Evolutionary conservation across 2,888 invertebrate species (phyloP).

Genomic region (Schrankia costaestrigalis): DNA sequence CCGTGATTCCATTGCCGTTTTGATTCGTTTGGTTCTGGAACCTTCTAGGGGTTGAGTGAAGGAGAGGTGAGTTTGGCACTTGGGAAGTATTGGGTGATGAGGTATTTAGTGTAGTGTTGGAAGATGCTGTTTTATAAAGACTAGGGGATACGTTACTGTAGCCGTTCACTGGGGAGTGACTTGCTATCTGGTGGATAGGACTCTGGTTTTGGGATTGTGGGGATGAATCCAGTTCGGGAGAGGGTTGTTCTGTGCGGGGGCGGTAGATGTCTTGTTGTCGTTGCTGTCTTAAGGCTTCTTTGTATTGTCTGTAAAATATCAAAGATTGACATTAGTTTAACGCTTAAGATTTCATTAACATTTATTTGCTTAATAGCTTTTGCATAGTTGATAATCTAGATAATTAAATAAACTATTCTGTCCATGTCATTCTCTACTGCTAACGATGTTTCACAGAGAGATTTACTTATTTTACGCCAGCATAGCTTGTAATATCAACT

Average conservation of each 20-base stretch:
- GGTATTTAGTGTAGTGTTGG: constrained; percentile 46
- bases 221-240: constrained; percentile 77
- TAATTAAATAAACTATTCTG: no score
- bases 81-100: constrained; percentile 56
- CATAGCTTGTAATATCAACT: no score
- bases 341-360: neutral
- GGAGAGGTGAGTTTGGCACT: constrained; percentile 69
- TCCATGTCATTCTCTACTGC: no score
- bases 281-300: constrained; percentile 93
- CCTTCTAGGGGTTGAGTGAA: constrained; percentile 75
- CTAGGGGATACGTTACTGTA: constrained; percentile 80
- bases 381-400: no score
- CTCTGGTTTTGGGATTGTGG: constrained; percentile 71
- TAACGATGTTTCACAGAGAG: no score
- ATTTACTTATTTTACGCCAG: no score
- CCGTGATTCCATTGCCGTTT: constrained; percentile 51
- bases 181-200: constrained; percentile 62
- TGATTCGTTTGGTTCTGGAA: constrained; percentile 49
- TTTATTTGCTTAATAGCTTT: no score
- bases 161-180: constrained; percentile 77
- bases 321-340: constrained; percentile 11
- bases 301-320: constrained; percentile 86
- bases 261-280: constrained; percentile 90
- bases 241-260: constrained; percentile 82
- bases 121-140: constrained; percentile 60